Evolutionary conservation across 2,888 invertebrate species (phyloP).

Genomic region (Galerucella pusilla): DNA sequence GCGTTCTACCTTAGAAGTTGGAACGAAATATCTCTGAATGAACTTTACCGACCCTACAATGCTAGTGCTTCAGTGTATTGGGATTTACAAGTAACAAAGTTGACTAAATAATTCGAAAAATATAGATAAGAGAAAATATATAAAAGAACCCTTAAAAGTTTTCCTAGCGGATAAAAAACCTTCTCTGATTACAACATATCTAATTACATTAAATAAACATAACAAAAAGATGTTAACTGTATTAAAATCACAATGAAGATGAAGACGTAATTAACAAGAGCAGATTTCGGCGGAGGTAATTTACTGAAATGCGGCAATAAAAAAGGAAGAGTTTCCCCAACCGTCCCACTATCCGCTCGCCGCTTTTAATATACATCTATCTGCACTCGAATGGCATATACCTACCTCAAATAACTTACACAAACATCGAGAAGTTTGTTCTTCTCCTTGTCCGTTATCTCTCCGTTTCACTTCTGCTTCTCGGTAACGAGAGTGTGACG

Average conservation of each 20-base stretch:
- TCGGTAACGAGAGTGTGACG: slow-evolving; percentile 50
- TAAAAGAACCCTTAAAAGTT: too few species aligned
- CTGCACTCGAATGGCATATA: slow-evolving; percentile 26
- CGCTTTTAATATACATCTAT: slow-evolving; percentile 28
- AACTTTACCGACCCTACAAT: too few species aligned
- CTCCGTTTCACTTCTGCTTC: slow-evolving; percentile 37
- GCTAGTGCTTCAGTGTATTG: too few species aligned
- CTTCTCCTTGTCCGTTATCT: slow-evolving; percentile 25
- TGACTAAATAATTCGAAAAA: too few species aligned
- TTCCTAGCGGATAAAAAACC: neutral
- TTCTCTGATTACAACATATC: neutral
- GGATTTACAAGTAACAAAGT: too few species aligned
- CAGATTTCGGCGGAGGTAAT: slow-evolving; percentile 18
- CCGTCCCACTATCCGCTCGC: slow-evolving; percentile 22
- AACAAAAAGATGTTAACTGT: slow-evolving; percentile 8
- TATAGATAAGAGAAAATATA: too few species aligned
- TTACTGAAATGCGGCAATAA: slow-evolving; percentile 25
- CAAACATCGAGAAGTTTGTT: slow-evolving; percentile 31
- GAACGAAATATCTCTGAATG: too few species aligned
- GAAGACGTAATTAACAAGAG: slow-evolving; percentile 17
- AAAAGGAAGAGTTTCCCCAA: slow-evolving; percentile 10
- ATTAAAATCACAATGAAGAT: slow-evolving; percentile 21
- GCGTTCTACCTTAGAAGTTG: too few species aligned
- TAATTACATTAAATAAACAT: slow-evolving; percentile 3
- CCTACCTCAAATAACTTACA: slow-evolving; percentile 28